A percentile compares a stretch with the other conserved stretches of the same genome.
Conservation (phyloP, 2,113 vertebrate species). For the Callipepla squamata region DNA sequence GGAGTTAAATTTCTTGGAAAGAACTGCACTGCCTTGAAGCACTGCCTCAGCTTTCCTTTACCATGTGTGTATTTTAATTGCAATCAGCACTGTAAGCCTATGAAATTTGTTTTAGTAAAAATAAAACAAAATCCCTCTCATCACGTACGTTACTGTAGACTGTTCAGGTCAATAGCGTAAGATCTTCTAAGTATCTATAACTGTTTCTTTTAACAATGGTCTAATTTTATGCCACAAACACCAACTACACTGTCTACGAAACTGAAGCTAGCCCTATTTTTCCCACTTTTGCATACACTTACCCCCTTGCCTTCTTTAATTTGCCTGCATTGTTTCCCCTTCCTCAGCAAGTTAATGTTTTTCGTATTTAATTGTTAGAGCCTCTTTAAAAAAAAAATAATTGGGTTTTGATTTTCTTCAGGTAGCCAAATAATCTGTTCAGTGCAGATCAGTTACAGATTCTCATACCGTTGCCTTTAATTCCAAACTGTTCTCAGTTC, state of each 20-base stretch:
- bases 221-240: background rate
- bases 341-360: background rate
- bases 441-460: conserved; percentile 32
- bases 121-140: conserved; percentile 37
- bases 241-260: background rate
- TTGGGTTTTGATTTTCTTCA: conserved; percentile 13
- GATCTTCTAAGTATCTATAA: background rate
- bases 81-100: conserved; percentile 10
- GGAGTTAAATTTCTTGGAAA: conserved; percentile 45
- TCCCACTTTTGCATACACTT: background rate
- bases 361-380: background rate
- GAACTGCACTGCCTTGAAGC: conserved; percentile 10
- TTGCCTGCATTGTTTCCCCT: background rate
- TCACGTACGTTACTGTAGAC: background rate
- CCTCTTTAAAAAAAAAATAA: background rate
- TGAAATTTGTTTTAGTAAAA: conserved; percentile 43
- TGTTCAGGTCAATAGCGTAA: background rate
- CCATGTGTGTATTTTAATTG: conserved; percentile 26
- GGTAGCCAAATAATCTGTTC: conserved; percentile 67
- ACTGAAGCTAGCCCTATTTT: background rate
- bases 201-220: background rate
- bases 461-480: background rate
- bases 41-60: conserved; percentile 8
- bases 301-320: background rate
- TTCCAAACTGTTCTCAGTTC: background rate